A percentile compares a stretch with the other conserved stretches of the same genome.
Conservation (phyloP, 2,888 invertebrate species). For the Agrochola lychnidis region DNA sequence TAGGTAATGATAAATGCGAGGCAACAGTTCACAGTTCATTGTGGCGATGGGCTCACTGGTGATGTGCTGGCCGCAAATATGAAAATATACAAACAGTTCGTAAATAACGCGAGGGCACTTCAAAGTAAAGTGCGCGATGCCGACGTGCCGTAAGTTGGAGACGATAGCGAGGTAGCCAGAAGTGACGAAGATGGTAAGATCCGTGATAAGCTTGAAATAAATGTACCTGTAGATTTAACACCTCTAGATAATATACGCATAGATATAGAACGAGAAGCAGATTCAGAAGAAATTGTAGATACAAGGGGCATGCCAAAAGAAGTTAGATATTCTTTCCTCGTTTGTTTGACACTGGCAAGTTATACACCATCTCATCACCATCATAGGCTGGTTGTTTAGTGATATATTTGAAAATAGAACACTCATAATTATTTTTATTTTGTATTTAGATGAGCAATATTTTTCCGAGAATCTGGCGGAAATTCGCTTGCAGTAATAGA, state of each 20-base stretch:
- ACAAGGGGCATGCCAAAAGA: too few species aligned
- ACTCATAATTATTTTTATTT: too few species aligned
- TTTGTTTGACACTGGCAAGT: too few species aligned
- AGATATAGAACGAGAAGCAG: neutral
- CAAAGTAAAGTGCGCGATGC: constrained; percentile 82
- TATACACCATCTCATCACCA: too few species aligned
- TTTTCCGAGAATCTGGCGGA: too few species aligned
- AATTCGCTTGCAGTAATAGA: too few species aligned
- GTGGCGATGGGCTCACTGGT: constrained; percentile 70
- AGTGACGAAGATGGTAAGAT: neutral
- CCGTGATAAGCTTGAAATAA: too few species aligned
- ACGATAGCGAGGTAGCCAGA: constrained; percentile 26
- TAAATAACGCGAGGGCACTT: constrained; percentile 88
- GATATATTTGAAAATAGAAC: too few species aligned
- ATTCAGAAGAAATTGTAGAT: neutral
- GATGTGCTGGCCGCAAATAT: constrained; percentile 84
- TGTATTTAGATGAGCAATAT: too few species aligned
- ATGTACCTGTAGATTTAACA: neutral
- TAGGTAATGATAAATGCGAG: constrained; percentile 74
- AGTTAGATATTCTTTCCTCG: too few species aligned
- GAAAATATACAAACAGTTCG: constrained; percentile 88
- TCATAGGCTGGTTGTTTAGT: too few species aligned
- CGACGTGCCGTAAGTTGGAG: constrained; percentile 56
- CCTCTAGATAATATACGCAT: too few species aligned
- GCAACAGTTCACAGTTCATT: constrained; percentile 80